Conservation (phyloP, 1,140 invertebrate species). For the Parapsyche elsis region DNA sequence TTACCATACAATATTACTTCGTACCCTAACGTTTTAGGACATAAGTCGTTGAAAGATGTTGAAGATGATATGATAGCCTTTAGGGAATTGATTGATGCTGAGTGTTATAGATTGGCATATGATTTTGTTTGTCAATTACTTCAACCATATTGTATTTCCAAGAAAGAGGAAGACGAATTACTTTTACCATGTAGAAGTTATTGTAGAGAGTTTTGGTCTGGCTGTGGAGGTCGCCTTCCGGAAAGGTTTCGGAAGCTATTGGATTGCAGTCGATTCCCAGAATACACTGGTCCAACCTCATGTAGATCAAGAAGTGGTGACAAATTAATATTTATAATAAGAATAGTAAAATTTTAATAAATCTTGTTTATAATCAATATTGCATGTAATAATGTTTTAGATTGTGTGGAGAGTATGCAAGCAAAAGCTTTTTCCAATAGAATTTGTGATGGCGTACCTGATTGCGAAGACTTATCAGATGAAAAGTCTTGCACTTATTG, state of each 20-base stretch:
- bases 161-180: constrained; percentile 67
- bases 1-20: constrained; percentile 83
- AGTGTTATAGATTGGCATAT: constrained; percentile 85
- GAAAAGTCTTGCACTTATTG: constrained; percentile 84
- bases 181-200: constrained; percentile 83
- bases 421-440: constrained; percentile 77
- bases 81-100: constrained; percentile 86
- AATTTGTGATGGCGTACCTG: constrained; percentile 86
- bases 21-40: constrained; percentile 84
- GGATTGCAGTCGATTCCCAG: constrained; percentile 84
- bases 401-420: constrained; percentile 78
- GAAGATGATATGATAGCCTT: constrained; percentile 83
- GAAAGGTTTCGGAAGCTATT: constrained; percentile 76
- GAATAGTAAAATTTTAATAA: constrained; percentile 67
- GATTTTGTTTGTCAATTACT: constrained; percentile 88
- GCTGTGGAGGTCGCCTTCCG: constrained; percentile 81
- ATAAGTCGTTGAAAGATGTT: constrained; percentile 74
- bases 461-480: constrained; percentile 86
- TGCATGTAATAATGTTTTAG: constrained; percentile 62
- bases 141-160: constrained; percentile 78
- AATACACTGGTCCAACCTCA: constrained; percentile 76
- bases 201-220: constrained; percentile 85
- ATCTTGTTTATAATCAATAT: constrained; percentile 71
- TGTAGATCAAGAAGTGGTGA: constrained; percentile 82
- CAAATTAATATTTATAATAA: constrained; percentile 19